Evolutionary conservation across 2,797 vertebrate genomes (phyloP).

Genomic region (Takifugu ocellatus): DNA sequence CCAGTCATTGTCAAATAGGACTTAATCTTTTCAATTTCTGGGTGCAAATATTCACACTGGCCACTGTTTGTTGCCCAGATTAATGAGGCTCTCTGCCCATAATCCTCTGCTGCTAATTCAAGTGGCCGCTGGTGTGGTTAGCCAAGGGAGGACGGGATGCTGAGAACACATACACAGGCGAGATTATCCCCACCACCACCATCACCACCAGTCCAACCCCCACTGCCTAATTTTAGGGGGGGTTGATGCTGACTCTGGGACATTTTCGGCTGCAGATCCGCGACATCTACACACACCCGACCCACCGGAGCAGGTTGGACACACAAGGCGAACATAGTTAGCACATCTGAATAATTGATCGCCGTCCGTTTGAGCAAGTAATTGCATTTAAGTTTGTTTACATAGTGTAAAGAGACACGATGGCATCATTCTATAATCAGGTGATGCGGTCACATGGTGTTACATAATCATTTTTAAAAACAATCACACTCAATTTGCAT

Average conservation of each 20-base stretch:
- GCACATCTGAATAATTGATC: constrained; percentile 13
- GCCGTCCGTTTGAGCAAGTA: constrained; percentile 9
- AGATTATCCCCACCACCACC: constrained; percentile 77
- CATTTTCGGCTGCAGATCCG: constrained; percentile 15
- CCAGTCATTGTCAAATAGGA: constrained; percentile 99
- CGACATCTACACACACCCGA: constrained; percentile 20
- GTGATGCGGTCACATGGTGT: background rate
- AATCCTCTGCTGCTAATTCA: constrained; percentile 99
- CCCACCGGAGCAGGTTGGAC: constrained; percentile 11
- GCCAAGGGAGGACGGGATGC: constrained; percentile 78
- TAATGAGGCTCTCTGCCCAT: constrained; percentile 97
- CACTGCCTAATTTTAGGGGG: constrained; percentile 11
- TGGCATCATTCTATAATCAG: constrained; percentile 17
- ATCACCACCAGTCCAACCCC: constrained; percentile 1
- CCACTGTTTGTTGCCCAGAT: constrained; percentile 99
- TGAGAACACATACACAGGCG: constrained; percentile 80
- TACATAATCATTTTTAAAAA: background rate
- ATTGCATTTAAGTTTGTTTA: constrained; percentile 22
- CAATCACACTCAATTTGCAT: background rate
- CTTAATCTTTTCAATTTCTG: constrained; percentile 99
- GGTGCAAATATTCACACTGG: constrained; percentile 99
- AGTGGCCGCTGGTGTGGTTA: constrained; percentile 88
- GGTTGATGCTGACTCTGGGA: constrained; percentile 17
- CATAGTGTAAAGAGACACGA: constrained; percentile 18
- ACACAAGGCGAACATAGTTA: background rate